phyloP scores from a whole-genome alignment of 2,797 vertebrate genomes.

The Protosalanx chinensis region DNA sequence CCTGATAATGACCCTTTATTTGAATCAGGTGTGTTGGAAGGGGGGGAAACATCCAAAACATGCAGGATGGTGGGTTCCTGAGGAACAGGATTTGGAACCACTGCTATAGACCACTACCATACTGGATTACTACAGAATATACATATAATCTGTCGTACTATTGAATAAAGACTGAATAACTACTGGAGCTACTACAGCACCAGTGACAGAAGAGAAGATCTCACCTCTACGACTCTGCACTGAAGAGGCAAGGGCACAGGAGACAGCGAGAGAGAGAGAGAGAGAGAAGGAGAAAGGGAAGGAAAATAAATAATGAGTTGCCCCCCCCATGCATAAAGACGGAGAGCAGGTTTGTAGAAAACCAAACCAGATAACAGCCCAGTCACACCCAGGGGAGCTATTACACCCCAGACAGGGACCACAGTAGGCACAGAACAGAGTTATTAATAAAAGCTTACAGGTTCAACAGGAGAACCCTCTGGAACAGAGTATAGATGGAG shows the following conservation, averaged over 20 bases:
- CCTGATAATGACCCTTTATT: no score
- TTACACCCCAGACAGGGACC: not conserved
- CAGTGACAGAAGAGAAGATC: constrained; percentile 48
- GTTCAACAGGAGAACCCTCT: not conserved
- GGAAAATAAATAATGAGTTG: constrained; percentile 44
- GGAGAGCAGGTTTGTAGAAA: constrained; percentile 21
- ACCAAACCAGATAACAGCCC: not conserved
- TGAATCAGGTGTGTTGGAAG: no score
- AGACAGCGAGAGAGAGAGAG: constrained; percentile 55
- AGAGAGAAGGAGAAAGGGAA: constrained; percentile 63
- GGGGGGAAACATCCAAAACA: no score
- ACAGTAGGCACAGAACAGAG: constrained; percentile 1
- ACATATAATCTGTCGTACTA: no score
- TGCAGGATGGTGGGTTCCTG: no score
- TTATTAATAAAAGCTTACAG: not conserved
- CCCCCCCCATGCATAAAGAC: constrained; percentile 31
- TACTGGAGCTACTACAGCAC: constrained; percentile 3
- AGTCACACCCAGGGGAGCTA: not conserved
- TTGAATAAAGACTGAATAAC: not conserved
- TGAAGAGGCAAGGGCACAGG: constrained; percentile 78
- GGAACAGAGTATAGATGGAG: not conserved
- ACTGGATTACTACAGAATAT: no score
- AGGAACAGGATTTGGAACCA: no score
- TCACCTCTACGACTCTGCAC: constrained; percentile 99
- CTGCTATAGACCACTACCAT: no score